phyloP scores from a whole-genome alignment of 2,888 invertebrate species.

The Cataglyphis livida region DNA sequence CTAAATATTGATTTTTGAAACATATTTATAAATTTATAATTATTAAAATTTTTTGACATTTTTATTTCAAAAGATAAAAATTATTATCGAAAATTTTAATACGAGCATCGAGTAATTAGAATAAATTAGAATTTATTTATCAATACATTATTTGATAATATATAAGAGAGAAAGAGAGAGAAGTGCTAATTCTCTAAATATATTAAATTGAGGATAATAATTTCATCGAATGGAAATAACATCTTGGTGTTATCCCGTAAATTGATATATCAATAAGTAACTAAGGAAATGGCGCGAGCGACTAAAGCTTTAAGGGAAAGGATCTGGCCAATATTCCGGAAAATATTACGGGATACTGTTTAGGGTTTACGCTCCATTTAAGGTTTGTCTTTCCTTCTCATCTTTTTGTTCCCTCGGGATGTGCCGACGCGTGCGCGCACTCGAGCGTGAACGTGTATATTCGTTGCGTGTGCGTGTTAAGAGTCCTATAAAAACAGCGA shows the following conservation, averaged over 20 bases:
- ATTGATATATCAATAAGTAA: slow-evolving; percentile 9
- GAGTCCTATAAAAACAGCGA: slow-evolving; percentile 65
- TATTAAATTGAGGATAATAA: neutral
- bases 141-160: neutral
- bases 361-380: slow-evolving; percentile 26
- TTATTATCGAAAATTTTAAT: neutral
- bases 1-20: neutral
- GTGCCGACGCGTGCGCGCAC: neutral
- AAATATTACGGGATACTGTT: slow-evolving; percentile 38
- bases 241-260: neutral
- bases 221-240: slow-evolving; percentile 7
- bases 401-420: slow-evolving; percentile 2
- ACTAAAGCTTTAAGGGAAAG: neutral
- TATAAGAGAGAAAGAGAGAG: no score
- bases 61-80: neutral
- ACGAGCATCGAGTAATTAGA: neutral
- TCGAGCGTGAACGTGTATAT: slow-evolving; percentile 11
- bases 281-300: slow-evolving; percentile 21
- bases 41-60: neutral
- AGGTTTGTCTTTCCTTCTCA: slow-evolving; percentile 35
- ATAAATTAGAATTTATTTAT: neutral
- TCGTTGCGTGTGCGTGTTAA: slow-evolving; percentile 53
- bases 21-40: neutral
- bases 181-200: neutral
- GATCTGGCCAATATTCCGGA: slow-evolving; percentile 38